These are phyloP conservation scores for Priapulus caudatus DNA, from an alignment of 2,888 invertebrate genomes.

Conservation along the genomic window DNA sequence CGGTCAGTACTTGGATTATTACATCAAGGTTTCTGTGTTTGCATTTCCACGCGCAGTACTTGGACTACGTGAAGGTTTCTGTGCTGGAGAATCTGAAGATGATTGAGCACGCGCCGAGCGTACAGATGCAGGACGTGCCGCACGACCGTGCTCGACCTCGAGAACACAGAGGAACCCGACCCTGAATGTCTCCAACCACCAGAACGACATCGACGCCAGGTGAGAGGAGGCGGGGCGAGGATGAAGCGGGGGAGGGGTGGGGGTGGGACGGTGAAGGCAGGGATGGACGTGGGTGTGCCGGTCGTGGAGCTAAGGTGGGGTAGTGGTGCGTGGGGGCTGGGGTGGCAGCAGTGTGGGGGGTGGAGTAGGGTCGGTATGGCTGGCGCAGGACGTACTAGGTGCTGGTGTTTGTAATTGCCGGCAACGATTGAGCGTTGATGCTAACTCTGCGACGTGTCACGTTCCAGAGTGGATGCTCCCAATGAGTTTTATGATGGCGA, in stretches of 20 bases:
- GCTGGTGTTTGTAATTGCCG: too few species aligned
- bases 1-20: too few species aligned
- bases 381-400: too few species aligned
- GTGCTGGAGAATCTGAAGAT: conserved; percentile 85
- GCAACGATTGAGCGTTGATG: too few species aligned
- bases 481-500: conserved; percentile 40
- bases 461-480: conserved; percentile 31
- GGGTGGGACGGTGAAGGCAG: too few species aligned
- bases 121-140: conserved; percentile 93
- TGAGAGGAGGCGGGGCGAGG: too few species aligned
- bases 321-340: too few species aligned
- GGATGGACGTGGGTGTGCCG: too few species aligned
- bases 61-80: conserved; percentile 73
- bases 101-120: conserved; percentile 80
- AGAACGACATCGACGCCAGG: conserved; percentile 16
- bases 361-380: too few species aligned
- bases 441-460: conserved; percentile 11
- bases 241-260: too few species aligned
- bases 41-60: conserved; percentile 48
- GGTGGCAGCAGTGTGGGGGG: too few species aligned
- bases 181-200: conserved; percentile 9
- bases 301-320: too few species aligned
- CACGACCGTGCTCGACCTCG: conserved; percentile 48
- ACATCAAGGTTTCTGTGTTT: conserved; percentile 1
- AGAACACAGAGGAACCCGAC: conserved; percentile 18